Percentiles rank a stretch among this genome's conserved stretches.
Evolutionary conservation across 1,140 invertebrate genomes (phyloP).

Genomic region (Trissolcus basalis): DNA sequence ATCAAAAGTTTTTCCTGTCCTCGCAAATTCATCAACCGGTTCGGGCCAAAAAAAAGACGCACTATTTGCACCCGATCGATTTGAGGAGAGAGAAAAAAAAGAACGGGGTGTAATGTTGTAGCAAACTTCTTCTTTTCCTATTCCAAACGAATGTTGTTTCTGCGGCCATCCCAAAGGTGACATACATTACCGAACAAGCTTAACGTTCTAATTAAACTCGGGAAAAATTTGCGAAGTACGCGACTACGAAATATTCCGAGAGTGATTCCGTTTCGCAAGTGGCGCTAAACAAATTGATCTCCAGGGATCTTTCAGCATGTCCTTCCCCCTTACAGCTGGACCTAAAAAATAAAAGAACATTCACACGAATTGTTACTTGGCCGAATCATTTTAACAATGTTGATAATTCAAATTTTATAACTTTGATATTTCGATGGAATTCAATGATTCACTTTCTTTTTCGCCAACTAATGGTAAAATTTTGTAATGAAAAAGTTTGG

Average conservation of each 20-base stretch:
- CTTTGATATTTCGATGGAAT: not conserved
- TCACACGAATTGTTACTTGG: too few relatives aligned
- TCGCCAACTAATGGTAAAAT: too few relatives aligned
- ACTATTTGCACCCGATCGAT: constrained; percentile 22
- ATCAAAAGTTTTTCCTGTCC: constrained; percentile 65
- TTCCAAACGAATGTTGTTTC: not conserved
- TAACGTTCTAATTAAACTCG: constrained; percentile 23
- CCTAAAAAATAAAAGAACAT: constrained; percentile 24
- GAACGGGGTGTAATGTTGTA: not conserved
- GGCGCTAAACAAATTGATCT: constrained; percentile 39
- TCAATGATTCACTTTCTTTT: not conserved
- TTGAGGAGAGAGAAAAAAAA: not conserved
- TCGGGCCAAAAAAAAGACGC: constrained; percentile 36
- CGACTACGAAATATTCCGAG: constrained; percentile 17
- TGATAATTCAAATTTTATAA: too few relatives aligned
- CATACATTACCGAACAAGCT: constrained; percentile 12
- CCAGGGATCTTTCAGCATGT: constrained; percentile 22
- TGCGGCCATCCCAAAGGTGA: constrained; percentile 17
- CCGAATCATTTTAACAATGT: too few relatives aligned
- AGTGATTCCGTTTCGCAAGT: constrained; percentile 19
- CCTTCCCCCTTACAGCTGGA: constrained; percentile 9
- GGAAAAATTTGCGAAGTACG: not conserved
- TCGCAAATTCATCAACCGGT: constrained; percentile 49
- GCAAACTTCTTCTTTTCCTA: not conserved
- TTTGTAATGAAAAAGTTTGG: too few relatives aligned